Percentiles rank a stretch among this genome's conserved stretches.
Conservation (phyloP, 1,140 invertebrate species). For the Zaprionus nigranus region DNA sequence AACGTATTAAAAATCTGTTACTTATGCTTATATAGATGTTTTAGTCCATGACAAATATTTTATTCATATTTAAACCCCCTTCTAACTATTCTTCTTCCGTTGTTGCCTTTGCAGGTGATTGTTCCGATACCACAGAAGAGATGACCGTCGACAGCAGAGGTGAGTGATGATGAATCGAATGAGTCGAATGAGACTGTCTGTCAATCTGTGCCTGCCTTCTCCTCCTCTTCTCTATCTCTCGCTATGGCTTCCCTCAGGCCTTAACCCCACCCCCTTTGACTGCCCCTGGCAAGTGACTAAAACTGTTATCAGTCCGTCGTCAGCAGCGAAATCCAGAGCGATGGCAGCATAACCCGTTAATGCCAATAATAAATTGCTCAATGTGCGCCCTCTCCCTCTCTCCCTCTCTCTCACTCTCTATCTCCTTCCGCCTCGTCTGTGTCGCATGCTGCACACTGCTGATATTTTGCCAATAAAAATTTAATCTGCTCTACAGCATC, state of each 20-base stretch:
- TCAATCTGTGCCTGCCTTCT: neutral
- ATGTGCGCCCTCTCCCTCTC: neutral
- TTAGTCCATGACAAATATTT: neutral
- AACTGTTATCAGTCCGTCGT: conserved; percentile 62
- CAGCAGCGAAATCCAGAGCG: conserved; percentile 37
- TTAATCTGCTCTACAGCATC: conserved; percentile 67
- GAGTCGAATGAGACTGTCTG: neutral
- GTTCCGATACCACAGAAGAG: conserved; percentile 83
- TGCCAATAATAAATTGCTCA: conserved; percentile 73
- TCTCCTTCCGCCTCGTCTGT: conserved; percentile 7
- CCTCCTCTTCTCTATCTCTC: neutral
- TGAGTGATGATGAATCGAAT: conserved; percentile 48
- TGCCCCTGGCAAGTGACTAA: conserved; percentile 25
- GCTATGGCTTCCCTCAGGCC: neutral
- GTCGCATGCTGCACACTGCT: conserved; percentile 41
- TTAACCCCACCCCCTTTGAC: neutral
- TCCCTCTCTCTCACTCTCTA: neutral
- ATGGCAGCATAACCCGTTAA: conserved; percentile 72
- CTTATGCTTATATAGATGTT: neutral
- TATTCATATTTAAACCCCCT: neutral
- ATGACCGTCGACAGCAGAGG: conserved; percentile 84
- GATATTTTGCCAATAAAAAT: conserved; percentile 83
- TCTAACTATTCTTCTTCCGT: conserved; percentile 1
- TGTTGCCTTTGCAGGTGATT: conserved; percentile 72
- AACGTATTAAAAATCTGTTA: neutral